Evolutionary conservation across 1,140 invertebrate genomes (phyloP), one percentile per base, ranked within the genome.

Genomic region (Episyrphus balteatus): DNA sequence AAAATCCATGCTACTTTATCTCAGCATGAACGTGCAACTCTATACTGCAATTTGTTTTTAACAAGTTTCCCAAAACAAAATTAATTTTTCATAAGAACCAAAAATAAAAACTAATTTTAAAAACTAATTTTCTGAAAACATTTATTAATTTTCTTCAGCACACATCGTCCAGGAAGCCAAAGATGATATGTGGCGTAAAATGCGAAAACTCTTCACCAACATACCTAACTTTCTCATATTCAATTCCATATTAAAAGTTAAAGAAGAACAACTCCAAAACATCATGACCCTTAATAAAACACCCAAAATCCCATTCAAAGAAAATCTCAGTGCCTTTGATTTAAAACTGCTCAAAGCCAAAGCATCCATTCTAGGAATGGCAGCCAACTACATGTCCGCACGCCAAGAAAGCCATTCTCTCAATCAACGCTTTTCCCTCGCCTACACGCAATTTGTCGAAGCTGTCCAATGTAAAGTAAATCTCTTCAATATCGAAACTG

Each of bases 341-440:
- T 44, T 62, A 0, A 58, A 63, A 32, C 17, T 66, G 19, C 40
- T 63, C 1, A 61, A 63, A 43, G 60, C 62, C 1, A 62, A 61
- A 32, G 55, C 54, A 0, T 55, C 59, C 40, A 34, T 66, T 21
- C 17, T 66, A 6, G 57, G 54, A 1, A 42, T 65, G 17, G 57
- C 53, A 5, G 55, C 54, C 7, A 61, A 60, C n/a, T 57, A 50
- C 43, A 19, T 57, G 15, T 36, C 37, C 5, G 55, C 56, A 3
- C 42, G 53, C 9, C 53, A 55, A 10, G 59, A 66, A 45, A 44
- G 57, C 21, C 37, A 45, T 1, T 49, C 52, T 18, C 43, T 57
- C 33, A 57, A 65, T 44, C 46, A 52, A 7, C 48, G 51, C 11
- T 66, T 63, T 48, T 47, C 52, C 10, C n/a, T 46, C 9, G 44